Evolutionary conservation across 2,797 vertebrate genomes (phyloP), one percentile per base, ranked within the genome.

Genomic region (Rhodeus uyekii): DNA sequence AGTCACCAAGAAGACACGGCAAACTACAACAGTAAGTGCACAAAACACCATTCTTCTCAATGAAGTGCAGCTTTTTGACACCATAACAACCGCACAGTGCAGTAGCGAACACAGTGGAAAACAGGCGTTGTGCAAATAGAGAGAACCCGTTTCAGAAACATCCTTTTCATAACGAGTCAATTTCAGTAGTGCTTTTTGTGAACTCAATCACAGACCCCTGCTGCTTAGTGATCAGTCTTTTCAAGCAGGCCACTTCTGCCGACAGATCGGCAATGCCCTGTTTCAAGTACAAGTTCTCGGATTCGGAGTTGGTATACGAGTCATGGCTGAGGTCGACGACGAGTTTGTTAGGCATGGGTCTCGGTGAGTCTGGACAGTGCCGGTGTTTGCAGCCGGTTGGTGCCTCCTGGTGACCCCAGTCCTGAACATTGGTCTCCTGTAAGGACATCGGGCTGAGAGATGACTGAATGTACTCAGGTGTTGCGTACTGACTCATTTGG

Each of bases 351-450:
- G 82, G 76, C 34, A 83, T 42, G n/a, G 86, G 82, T 58, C 53
- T 13, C 4, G 86, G 89, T 5, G 87, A 88, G 83, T 88, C 89
- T 0, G 81, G 84, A 60, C 44, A 87, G n/a, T 81, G 81, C 10
- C 80, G 91, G 82, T 90, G 91, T 86, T 92, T 94, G 90, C 92
- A 94, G 89, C 89, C 86, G 27, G 80, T 77, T 48, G 81, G 44
- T n/a, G 75, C 34, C 83, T 88, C 44, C 83, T 85, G 32, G 81
- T 95, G 94, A 76, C 90, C 94, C 97, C 98, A 99, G 89, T 95
- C 95, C 73, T 96, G 96, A 89, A 98, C 96, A 86, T 93, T 95
- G 80, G 92, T 95, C 86, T 97, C 96, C 87, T 99, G 98, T 85
- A 96, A 92, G 0, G 97, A 97, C 90, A 98, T 93, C 50, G 97